These are phyloP conservation scores for Drosophila kambysellisi DNA, from an alignment of 2,888 invertebrate genomes.

Conservation along the genomic window DNA sequence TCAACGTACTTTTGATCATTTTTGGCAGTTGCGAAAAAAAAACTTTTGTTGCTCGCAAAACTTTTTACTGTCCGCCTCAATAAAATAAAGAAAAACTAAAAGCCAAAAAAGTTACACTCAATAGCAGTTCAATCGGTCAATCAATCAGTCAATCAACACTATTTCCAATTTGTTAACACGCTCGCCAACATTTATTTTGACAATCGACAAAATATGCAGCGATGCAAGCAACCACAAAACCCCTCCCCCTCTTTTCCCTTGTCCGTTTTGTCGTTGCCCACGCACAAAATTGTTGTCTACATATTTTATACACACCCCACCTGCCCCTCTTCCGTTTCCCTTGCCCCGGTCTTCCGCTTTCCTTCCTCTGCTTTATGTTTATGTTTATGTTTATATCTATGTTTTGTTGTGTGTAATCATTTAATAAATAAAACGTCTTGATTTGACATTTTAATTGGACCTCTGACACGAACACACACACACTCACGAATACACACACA, in stretches of 20 bases:
- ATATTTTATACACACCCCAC: neutral
- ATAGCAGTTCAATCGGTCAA: constrained; percentile 25
- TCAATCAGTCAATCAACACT: constrained; percentile 45
- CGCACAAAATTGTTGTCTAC: constrained; percentile 17
- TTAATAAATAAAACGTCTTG: constrained; percentile 77
- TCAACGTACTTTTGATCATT: constrained; percentile 20
- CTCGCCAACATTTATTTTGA: constrained; percentile 31
- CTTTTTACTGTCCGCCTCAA: constrained; percentile 7
- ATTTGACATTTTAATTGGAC: constrained; percentile 79
- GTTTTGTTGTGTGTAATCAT: constrained; percentile 60
- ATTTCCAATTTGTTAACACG: constrained; percentile 57
- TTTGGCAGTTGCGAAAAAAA: constrained; percentile 18
- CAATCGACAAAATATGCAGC: constrained; percentile 48
- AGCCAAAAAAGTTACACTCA: neutral
- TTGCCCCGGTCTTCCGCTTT: neutral
- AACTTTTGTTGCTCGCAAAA: constrained; percentile 19
- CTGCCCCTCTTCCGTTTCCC: neutral
- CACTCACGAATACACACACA: constrained; percentile 3
- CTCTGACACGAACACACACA: constrained; percentile 59
- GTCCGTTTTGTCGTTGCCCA: neutral
- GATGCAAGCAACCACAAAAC: neutral
- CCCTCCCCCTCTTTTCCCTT: neutral
- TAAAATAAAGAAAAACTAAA: neutral
- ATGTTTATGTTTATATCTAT: constrained; percentile 42
- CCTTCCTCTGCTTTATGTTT: constrained; percentile 33